phyloP scores from a whole-genome alignment of 2,888 invertebrate genomes.

The Chrysolina haemoptera region DNA sequence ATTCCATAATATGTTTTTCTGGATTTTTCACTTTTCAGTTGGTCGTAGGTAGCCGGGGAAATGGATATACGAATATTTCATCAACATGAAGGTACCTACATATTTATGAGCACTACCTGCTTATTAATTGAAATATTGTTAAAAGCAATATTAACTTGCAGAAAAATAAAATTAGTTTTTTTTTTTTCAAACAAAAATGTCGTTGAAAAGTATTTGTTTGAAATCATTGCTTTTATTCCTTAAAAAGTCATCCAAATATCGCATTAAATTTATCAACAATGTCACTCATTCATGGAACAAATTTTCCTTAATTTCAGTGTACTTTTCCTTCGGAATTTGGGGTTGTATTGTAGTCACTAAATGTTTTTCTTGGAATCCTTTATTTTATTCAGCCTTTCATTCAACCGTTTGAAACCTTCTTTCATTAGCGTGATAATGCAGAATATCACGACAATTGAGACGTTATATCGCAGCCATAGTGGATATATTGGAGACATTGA shows the following conservation, averaged over 20 bases:
- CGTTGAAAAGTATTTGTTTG: no score
- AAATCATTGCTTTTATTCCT: no score
- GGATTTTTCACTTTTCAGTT: no score
- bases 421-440: neutral
- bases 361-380: neutral
- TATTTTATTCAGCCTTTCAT: neutral
- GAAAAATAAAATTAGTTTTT: no score
- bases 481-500: neutral
- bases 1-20: no score
- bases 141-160: no score
- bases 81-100: no score
- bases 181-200: no score
- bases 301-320: neutral
- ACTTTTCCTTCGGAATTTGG: neutral
- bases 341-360: neutral
- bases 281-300: conserved; percentile 28
- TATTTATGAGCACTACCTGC: no score
- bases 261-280: conserved; percentile 34
- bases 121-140: no score
- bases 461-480: conserved; percentile 2
- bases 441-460: neutral
- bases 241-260: conserved; percentile 27
- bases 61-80: no score
- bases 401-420: neutral
- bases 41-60: no score